Conservation (phyloP, 2,113 vertebrate genomes). For the Ailuropoda melanoleuca region DNA sequence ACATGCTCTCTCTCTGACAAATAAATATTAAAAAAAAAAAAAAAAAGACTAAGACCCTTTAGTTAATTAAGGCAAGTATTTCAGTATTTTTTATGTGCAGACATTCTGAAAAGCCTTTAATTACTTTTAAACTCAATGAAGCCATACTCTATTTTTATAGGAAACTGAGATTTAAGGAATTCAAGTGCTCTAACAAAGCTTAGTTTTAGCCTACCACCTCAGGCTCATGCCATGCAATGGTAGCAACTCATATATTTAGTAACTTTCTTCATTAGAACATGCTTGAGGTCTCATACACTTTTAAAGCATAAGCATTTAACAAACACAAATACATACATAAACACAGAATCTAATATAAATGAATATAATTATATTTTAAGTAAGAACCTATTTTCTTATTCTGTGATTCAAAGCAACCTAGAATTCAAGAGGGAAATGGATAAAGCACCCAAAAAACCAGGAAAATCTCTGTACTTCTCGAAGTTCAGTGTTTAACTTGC, state of each 20-base stretch:
- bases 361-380: not conserved
- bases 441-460: not conserved
- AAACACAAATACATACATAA: not conserved
- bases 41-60: not conserved
- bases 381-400: not conserved
- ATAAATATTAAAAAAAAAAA: no score
- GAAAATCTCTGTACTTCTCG: not conserved
- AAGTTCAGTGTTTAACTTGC: constrained; percentile 12
- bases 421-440: not conserved
- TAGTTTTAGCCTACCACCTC: not conserved
- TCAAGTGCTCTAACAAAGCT: not conserved
- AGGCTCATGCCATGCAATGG: not conserved
- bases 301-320: not conserved
- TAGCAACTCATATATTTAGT: not conserved
- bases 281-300: not conserved
- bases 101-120: not conserved
- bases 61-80: not conserved
- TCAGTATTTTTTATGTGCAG: not conserved
- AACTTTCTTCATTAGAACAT: not conserved
- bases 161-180: not conserved
- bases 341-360: not conserved
- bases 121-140: not conserved
- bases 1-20: no score
- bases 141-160: not conserved
- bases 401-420: not conserved